phyloP scores from a whole-genome alignment of 2,797 vertebrate species.

The Etheostoma nigrum region DNA sequence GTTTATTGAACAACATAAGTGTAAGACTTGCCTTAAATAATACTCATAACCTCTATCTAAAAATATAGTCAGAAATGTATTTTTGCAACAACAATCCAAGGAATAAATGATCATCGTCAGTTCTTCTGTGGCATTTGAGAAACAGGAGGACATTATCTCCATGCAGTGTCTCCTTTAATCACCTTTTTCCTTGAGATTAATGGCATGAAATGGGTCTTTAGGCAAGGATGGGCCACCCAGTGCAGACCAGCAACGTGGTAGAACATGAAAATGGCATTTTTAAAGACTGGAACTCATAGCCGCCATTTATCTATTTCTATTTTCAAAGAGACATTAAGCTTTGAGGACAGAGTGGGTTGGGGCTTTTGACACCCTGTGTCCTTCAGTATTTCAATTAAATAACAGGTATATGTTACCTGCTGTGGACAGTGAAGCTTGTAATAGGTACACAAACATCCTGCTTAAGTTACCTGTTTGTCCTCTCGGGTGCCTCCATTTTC shows the following conservation, averaged over 20 bases:
- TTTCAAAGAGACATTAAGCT: slow-evolving; percentile 49
- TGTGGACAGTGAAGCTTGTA: slow-evolving; percentile 49
- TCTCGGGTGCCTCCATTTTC: slow-evolving; percentile 21
- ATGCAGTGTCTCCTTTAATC: slow-evolving; percentile 58
- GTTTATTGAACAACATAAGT: no score
- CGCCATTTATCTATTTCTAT: slow-evolving; percentile 54
- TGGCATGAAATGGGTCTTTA: slow-evolving; percentile 55
- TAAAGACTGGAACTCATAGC: slow-evolving; percentile 46
- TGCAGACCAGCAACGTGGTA: slow-evolving; percentile 35
- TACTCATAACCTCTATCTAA: no score
- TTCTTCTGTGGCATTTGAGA: slow-evolving; percentile 64
- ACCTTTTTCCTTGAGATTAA: slow-evolving; percentile 66
- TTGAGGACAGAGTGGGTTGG: slow-evolving; percentile 12
- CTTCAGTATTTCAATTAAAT: slow-evolving; percentile 45
- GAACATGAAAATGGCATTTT: slow-evolving; percentile 60
- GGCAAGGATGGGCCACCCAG: slow-evolving; percentile 57
- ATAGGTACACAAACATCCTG: slow-evolving; percentile 42
- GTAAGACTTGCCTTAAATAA: no score
- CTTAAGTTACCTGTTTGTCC: slow-evolving; percentile 50
- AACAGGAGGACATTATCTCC: slow-evolving; percentile 47
- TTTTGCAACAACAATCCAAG: slow-evolving; percentile 32
- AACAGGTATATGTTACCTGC: slow-evolving; percentile 45
- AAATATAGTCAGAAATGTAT: no score
- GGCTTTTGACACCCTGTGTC: slow-evolving; percentile 47
- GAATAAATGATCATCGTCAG: slow-evolving; percentile 44